Evolutionary conservation across 2,113 vertebrate species (phyloP), one percentile per base, ranked within the genome.

Genomic region (Sinocyclocheilus maitianheensis): DNA sequence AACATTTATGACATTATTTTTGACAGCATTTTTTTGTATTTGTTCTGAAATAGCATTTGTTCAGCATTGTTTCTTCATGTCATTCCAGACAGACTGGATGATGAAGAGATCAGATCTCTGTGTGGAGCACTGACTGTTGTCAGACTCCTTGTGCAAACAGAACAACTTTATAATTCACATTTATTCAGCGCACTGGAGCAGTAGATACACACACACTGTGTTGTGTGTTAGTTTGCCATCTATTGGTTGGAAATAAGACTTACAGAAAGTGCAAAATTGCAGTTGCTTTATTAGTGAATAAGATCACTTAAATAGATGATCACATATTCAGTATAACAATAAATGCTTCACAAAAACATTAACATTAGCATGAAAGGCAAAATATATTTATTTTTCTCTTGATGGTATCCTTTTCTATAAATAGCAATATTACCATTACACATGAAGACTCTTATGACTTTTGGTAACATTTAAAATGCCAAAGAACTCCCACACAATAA

Each of bases 371-470:
- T 51, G 13, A 30, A 53, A 51, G 69, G 9, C 43, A 71, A 48
- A 82, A 69, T 82, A 65, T 30, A 81, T 65, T 46, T 40, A 20
- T 63, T 80, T 80, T 80, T 40, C 0, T 63, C 34, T 80, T 13
- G 14, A 71, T 81, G n/a, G 40, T 51, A 30, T 81, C 46, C 26
- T 63, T 43, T 43, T 65, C 11, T 82, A 85, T 85, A 79, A 81
- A 81, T 80, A 85, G 34, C 81, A 20, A 82, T 16, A 69, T 67
- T 10, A 48, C 62, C n/a, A 65, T 78, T 40, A 26, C 22, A 34
- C 34, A 60, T 80, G 5, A 81, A 48, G 37, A 67, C 3, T 43
- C 67, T 69, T 48, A 40, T 53, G 34, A 67, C 40, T 6, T 81
- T 74, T 43, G 20, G 0, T 74, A 77, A 77, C 74, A 77, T 53